Evolutionary conservation across 2,113 vertebrate genomes (phyloP), one percentile per base, ranked within the genome.

Genomic region (Motacilla tschutschensis): DNA sequence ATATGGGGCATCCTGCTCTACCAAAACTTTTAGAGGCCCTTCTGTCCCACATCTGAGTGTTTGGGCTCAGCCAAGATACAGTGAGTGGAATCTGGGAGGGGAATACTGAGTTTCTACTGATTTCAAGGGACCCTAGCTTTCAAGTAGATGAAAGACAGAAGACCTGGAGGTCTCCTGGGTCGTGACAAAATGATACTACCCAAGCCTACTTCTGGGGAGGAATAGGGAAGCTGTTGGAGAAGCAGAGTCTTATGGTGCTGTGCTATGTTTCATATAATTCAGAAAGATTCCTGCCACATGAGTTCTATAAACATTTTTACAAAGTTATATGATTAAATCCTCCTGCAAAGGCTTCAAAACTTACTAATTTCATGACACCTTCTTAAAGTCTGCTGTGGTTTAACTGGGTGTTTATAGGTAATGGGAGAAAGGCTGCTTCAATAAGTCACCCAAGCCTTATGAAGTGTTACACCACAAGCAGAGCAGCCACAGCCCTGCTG

Each of bases 211-310:
- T 38, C 19, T 15, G 6, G 13, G 8, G 4, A 22, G 25, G 14
- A 15, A 25, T 4, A 65, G 28, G 25, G 35, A 55, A 82, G 24
- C 14, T 59, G 2, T 12, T 51, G 33, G 17, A 19, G 38, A 70
- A 64, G 5, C 3, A 28, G 20, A 13, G 10, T 47, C 5, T 63
- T 35, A 25, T 0, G 0, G 26, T 35, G 20, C n/a, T 38, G 26
- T 35, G 20, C n/a, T 38, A 0, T 26, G 7, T 67, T 78, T 60
- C 4, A 1, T 8, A 8, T 31, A 40, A 14, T 7, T 66, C 0
- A 0, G 6, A 38, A 55, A 76, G 13, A 50, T 46, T 79, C 13
- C 44, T 75, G 62, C 15, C 48, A 33, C n/a, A 0, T 5, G 5
- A 53, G 8, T 44, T 25, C 46, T 48, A 6, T 22, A 65, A 67